Evolutionary conservation across 2,797 vertebrate genomes (phyloP).

Genomic region (Falco novaeseelandiae): DNA sequence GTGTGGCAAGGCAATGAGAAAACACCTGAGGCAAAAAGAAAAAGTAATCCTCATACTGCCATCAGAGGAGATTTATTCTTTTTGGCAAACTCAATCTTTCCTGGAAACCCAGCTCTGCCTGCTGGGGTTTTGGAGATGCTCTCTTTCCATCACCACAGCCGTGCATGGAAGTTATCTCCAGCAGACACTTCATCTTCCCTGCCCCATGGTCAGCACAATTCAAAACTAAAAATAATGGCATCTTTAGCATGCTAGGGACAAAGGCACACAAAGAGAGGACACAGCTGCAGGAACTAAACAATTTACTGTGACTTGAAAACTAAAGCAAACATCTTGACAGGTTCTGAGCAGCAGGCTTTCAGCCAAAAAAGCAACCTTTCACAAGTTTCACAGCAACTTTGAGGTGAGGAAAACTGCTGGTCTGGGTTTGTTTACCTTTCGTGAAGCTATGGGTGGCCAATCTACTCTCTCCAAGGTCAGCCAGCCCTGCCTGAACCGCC

Average conservation of each 20-base stretch:
- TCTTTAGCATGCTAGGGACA: background rate
- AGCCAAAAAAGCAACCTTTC: background rate
- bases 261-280: background rate
- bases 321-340: background rate
- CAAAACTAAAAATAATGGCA: background rate
- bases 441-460: background rate
- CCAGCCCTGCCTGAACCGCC: background rate
- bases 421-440: background rate
- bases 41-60: background rate
- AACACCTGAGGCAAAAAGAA: background rate
- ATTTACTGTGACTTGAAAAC: background rate
- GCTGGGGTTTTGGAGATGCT: background rate
- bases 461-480: background rate
- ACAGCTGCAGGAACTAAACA: background rate
- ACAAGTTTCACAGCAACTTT: background rate
- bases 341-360: background rate
- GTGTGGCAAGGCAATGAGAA: background rate
- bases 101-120: background rate
- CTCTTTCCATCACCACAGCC: background rate
- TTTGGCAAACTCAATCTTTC: background rate
- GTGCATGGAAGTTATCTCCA: background rate
- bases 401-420: background rate
- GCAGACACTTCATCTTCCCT: background rate
- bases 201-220: background rate
- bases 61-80: background rate